These are phyloP conservation scores for Dimorphilus gyrociliatus DNA, from an alignment of 2,888 invertebrate genomes.

Conservation along the genomic window DNA sequence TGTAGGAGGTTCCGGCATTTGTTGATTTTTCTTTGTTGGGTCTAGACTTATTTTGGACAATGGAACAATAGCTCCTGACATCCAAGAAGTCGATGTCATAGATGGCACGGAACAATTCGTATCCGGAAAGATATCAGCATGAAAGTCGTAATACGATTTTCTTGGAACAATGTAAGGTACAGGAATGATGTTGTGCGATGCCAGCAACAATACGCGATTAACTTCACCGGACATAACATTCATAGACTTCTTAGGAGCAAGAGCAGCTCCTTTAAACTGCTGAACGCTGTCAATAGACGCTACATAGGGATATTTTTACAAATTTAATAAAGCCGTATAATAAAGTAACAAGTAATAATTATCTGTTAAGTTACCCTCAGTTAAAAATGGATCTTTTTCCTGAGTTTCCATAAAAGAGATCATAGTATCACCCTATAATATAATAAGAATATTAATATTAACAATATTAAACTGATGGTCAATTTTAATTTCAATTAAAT, in stretches of 20 bases:
- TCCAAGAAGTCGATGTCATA: conserved; percentile 64
- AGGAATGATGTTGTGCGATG: conserved; percentile 69
- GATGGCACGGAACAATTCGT: conserved; percentile 65
- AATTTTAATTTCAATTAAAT: no score
- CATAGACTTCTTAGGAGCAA: conserved; percentile 75
- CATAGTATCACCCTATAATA: conserved; percentile 54
- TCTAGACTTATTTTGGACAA: conserved; percentile 60
- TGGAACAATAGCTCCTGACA: conserved; percentile 43
- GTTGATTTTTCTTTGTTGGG: conserved; percentile 48
- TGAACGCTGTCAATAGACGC: conserved; percentile 64
- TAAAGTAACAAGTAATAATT: no score
- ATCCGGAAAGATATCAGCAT: conserved; percentile 80
- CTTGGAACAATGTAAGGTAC: conserved; percentile 85
- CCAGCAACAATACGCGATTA: conserved; percentile 69
- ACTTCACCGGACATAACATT: conserved; percentile 96
- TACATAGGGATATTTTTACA: conserved; percentile 7
- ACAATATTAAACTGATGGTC: no score
- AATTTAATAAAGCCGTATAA: no score
- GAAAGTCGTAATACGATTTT: conserved; percentile 83
- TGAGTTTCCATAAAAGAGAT: conserved; percentile 76
- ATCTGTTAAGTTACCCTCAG: conserved; percentile 57
- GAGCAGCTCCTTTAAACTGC: conserved; percentile 80
- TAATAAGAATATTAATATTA: conserved; percentile 1
- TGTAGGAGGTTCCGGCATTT: background rate
- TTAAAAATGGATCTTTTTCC: conserved; percentile 71